A percentile compares a stretch with the other conserved stretches of the same genome.
Conservation (phyloP, 1,140 invertebrate species). For the Drosophila repleta region DNA sequence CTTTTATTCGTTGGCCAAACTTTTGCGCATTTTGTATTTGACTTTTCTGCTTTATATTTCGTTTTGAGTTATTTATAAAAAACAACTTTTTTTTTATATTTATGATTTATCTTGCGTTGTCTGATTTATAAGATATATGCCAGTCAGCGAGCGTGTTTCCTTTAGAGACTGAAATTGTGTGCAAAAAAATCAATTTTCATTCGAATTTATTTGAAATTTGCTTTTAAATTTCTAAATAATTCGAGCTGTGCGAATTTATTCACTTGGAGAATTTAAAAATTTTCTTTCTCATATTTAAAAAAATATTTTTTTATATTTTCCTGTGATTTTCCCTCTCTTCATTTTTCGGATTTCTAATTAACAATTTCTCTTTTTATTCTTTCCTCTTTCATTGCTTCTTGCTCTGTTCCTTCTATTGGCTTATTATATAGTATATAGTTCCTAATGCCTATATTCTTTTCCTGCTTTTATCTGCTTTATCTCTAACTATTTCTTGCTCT, state of each 20-base stretch:
- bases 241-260: not conserved
- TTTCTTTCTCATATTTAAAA: too few species aligned
- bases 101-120: conserved; percentile 32
- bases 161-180: not conserved
- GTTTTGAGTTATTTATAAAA: conserved; percentile 29
- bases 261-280: too few species aligned
- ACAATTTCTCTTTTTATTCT: too few species aligned
- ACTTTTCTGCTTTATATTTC: conserved; percentile 21
- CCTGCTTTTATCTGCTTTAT: too few species aligned
- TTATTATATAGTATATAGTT: too few species aligned
- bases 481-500: not conserved
- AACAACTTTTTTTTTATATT: conserved; percentile 24
- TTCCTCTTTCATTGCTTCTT: too few species aligned
- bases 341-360: too few species aligned
- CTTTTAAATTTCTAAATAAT: not conserved
- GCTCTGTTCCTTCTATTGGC: too few species aligned
- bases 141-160: not conserved
- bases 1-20: conserved; percentile 47
- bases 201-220: not conserved
- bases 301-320: not conserved
- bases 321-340: not conserved
- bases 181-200: conserved; percentile 4
- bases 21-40: conserved; percentile 53
- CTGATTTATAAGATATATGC: conserved; percentile 60
- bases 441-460: too few species aligned